Evolutionary conservation across 2,888 invertebrate genomes (phyloP).

Genomic region (Exocentrus adspersus): DNA sequence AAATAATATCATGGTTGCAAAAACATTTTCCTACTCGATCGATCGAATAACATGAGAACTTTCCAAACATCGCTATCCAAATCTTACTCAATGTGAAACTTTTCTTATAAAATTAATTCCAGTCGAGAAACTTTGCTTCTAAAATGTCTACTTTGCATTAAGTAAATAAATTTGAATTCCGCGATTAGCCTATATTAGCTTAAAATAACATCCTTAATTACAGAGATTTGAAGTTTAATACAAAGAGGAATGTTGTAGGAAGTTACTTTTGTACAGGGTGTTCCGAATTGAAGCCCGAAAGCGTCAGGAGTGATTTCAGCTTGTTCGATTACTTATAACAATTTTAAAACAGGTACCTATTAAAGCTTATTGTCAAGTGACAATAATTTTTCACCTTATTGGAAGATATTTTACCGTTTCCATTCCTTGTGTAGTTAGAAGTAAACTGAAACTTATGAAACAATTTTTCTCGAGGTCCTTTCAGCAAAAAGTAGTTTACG

Average conservation of each 20-base stretch:
- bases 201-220: not conserved
- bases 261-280: no score
- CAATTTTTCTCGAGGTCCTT: not conserved
- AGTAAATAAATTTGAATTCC: not conserved
- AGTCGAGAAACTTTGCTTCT: not conserved
- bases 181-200: not conserved
- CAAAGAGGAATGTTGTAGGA: not conserved
- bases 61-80: not conserved
- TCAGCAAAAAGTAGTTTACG: slow-evolving; percentile 8
- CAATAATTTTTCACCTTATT: no score
- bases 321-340: no score
- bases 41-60: not conserved
- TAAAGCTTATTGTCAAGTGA: no score
- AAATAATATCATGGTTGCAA: not conserved
- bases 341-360: no score
- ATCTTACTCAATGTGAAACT: not conserved
- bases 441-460: no score
- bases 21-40: not conserved
- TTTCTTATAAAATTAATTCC: slow-evolving; percentile 3
- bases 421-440: no score
- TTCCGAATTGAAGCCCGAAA: no score
- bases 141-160: not conserved
- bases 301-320: no score
- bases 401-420: no score
- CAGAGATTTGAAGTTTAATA: not conserved